Evolutionary conservation across 2,113 vertebrate genomes (phyloP), one percentile per base, ranked within the genome.

Genomic region (Cyrtonyx montezumae): DNA sequence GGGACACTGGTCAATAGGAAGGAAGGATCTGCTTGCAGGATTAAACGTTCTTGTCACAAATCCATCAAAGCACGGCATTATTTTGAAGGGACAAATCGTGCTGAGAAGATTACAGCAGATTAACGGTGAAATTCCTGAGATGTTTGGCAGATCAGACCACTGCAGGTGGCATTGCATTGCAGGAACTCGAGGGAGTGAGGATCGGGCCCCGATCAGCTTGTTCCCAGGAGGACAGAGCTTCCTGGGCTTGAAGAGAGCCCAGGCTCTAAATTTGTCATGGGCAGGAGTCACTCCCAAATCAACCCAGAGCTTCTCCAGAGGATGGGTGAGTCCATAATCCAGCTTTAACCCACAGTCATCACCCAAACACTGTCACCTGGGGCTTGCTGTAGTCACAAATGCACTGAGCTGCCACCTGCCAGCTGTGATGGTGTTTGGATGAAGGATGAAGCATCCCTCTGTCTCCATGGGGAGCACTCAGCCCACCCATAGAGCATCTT

Each of bases 41-140:
- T 95, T 94, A 96, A 91, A 94, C 21, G 79, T 80, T 90, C 93
- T 91, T 91, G 91, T 94, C 91, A 65, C 56, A 19, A 34, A 13
- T 51, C 65, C 89, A 65, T 94, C 93, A 92, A 36, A 83, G 56
- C 91, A 65, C 0, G 0, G 79, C 81, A 3, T 79, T 74, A 77
- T 87, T 91, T 74, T 21, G 79, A 90, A 95, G 81, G 89, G 87
- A 73, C 71, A 55, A 70, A 40, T 69, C 14, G 0, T 68, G 53
- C 40, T 0, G 4, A 74, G 84, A 66, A 65, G 66, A 48, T 93
- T 73, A 75, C 46, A 80, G 71, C 68, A 83, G 87, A 91, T 91
- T 89, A 83, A 94, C 71, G 61, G 56, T 80, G 89, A 87, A 78
- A 66, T 78, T 63, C 81, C 67, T 32, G 68, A 82, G 79, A 56